These are phyloP conservation scores for Nemopilema nomurai DNA, from an alignment of 30 jellyfish, hydroid and myxozoan species.

Conservation along the genomic window DNA sequence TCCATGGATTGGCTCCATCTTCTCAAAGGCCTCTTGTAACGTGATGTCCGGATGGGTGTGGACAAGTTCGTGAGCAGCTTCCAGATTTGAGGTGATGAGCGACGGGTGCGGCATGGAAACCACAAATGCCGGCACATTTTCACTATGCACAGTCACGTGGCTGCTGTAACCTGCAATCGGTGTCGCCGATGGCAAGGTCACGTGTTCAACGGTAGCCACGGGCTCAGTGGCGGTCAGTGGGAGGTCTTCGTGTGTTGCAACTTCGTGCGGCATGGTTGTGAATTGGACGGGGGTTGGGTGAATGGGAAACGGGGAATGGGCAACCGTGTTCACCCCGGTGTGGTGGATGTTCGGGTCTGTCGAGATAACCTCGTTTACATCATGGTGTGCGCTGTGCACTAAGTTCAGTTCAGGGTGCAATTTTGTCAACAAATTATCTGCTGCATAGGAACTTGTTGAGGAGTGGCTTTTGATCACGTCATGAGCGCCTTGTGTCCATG, in stretches of 20 bases:
- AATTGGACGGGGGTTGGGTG: conserved; percentile 32
- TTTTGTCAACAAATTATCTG: conserved; percentile 43
- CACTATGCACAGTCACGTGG: background rate
- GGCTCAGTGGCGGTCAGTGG: conserved; percentile 18
- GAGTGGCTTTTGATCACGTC: background rate
- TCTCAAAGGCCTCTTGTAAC: conserved; percentile 57
- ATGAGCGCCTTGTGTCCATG: conserved; percentile 9
- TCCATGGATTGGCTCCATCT: conserved; percentile 30
- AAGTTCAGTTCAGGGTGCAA: conserved; percentile 58
- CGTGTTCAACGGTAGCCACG: conserved; percentile 27
- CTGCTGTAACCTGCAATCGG: background rate
- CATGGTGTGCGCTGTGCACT: conserved; percentile 60
- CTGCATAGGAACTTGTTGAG: conserved; percentile 13
- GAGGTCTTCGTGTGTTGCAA: conserved; percentile 22
- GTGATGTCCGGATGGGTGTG: conserved; percentile 71
- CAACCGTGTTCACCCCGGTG: background rate
- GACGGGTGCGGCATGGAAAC: conserved; percentile 25
- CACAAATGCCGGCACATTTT: conserved; percentile 13
- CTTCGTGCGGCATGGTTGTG: conserved; percentile 30
- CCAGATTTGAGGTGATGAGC: conserved; percentile 23
- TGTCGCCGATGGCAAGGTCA: conserved; percentile 13
- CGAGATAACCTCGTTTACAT: conserved; percentile 36
- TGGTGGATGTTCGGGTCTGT: conserved; percentile 59
- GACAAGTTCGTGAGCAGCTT: conserved; percentile 51
- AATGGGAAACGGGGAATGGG: background rate